Percentiles rank a stretch among this genome's conserved stretches.
phyloP scores from a whole-genome alignment of 2,797 vertebrate species.

The Antennarius maculatus region DNA sequence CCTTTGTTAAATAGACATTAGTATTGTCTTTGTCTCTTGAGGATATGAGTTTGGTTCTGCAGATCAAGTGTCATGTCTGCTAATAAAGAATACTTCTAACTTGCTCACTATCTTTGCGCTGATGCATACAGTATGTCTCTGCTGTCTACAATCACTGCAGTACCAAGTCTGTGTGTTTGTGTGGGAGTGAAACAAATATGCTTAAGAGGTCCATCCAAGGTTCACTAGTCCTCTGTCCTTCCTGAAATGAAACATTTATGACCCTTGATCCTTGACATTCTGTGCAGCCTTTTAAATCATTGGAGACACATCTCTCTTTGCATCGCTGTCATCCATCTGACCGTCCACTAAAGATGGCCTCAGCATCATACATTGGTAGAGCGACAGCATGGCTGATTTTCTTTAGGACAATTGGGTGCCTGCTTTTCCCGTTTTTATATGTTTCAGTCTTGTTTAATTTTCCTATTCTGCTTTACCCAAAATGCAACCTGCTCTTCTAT shows the following conservation, averaged over 20 bases:
- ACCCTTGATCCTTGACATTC: slow-evolving; percentile 53
- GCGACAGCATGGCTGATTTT: neutral
- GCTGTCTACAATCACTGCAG: slow-evolving; percentile 10
- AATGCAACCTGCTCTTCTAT: slow-evolving; percentile 27
- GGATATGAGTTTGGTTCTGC: neutral
- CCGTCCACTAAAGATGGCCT: slow-evolving; percentile 10
- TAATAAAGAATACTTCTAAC: neutral
- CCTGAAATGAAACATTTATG: slow-evolving; percentile 69
- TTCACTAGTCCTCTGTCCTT: slow-evolving; percentile 59
- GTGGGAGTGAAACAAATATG: slow-evolving; percentile 30
- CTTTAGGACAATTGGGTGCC: slow-evolving; percentile 1
- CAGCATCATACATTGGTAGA: neutral
- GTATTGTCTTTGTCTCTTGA: neutral
- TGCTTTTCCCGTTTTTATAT: slow-evolving; percentile 20
- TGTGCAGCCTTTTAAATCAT: slow-evolving; percentile 46
- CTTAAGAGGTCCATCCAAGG: slow-evolving; percentile 35
- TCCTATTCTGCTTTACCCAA: slow-evolving; percentile 22
- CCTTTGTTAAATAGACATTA: neutral
- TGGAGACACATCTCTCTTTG: slow-evolving; percentile 29
- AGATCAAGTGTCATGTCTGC: neutral
- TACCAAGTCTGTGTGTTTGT: slow-evolving; percentile 18
- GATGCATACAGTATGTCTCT: neutral
- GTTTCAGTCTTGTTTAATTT: slow-evolving; percentile 18
- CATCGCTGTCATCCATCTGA: slow-evolving; percentile 30
- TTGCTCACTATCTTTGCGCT: neutral